Percentiles rank a stretch among this genome's conserved stretches.
Evolutionary conservation across 2,797 vertebrate genomes (phyloP).

Genomic region (Gymnoscopelus microlampas): DNA sequence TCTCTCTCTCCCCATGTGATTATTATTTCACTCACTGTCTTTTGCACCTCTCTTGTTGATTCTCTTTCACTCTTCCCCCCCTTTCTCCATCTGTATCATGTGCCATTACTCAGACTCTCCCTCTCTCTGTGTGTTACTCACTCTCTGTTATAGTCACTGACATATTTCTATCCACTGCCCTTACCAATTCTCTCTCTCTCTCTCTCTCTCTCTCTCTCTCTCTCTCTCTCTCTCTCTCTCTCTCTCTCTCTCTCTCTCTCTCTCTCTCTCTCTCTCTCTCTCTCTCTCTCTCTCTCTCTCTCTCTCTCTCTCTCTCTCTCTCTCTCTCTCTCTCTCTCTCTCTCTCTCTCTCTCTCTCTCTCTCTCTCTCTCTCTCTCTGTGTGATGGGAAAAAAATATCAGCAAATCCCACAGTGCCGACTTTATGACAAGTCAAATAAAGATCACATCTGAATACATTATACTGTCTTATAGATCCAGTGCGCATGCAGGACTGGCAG

Average conservation of each 20-base stretch:
- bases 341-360: background rate
- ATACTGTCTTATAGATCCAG: no score
- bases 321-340: background rate
- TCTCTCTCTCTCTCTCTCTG: background rate
- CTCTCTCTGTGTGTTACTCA: no score
- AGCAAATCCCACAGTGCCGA: background rate
- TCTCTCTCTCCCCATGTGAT: no score
- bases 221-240: background rate
- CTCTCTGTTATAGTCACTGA: no score
- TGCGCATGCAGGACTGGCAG: no score
- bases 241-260: background rate
- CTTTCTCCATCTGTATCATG: background rate
- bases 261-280: background rate
- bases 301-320: background rate
- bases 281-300: background rate
- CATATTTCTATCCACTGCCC: no score
- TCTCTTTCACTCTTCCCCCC: background rate
- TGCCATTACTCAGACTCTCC: background rate
- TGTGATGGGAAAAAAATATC: slow-evolving; percentile 15
- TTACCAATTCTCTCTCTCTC: background rate
- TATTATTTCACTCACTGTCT: no score
- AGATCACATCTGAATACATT: background rate
- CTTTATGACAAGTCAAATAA: background rate
- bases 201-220: background rate
- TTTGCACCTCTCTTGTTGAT: background rate